Evolutionary conservation across 2,113 vertebrate genomes (phyloP).

Genomic region (Noturus placidus): DNA sequence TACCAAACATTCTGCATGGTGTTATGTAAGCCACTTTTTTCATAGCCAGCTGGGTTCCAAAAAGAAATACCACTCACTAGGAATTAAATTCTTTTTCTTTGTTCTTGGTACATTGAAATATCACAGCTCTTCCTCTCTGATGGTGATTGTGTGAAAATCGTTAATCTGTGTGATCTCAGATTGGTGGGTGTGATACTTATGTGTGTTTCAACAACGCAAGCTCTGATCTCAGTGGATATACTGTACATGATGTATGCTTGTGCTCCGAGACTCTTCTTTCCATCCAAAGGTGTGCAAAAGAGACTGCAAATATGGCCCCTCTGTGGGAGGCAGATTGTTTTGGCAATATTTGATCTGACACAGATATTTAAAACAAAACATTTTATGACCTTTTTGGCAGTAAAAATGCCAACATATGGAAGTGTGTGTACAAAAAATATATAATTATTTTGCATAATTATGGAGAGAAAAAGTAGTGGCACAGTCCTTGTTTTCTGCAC

Average conservation of each 20-base stretch:
- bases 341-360: slow-evolving; percentile 64
- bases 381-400: slow-evolving; percentile 65
- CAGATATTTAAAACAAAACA: slow-evolving; percentile 69
- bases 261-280: slow-evolving; percentile 15
- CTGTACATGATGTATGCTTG: slow-evolving; percentile 6
- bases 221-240: slow-evolving; percentile 51
- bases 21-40: neutral
- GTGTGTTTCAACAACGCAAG: slow-evolving; percentile 27
- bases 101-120: slow-evolving; percentile 8
- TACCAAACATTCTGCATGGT: slow-evolving; percentile 6
- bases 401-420: slow-evolving; percentile 73
- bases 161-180: slow-evolving; percentile 52
- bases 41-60: slow-evolving; percentile 1
- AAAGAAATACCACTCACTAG: neutral
- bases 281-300: slow-evolving; percentile 54
- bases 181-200: slow-evolving; percentile 46
- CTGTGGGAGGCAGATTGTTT: slow-evolving; percentile 66
- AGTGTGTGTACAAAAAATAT: slow-evolving; percentile 63
- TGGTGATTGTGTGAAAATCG: slow-evolving; percentile 38
- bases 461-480: slow-evolving; percentile 63
- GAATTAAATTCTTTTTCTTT: slow-evolving; percentile 38
- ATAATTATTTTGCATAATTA: slow-evolving; percentile 56
- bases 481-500: slow-evolving; percentile 51
- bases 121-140: slow-evolving; percentile 33
- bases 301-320: slow-evolving; percentile 63